These are phyloP conservation scores for Isaurus tuberculatus DNA, from an alignment of 92 coral and sea anemone species.

Conservation along the genomic window DNA sequence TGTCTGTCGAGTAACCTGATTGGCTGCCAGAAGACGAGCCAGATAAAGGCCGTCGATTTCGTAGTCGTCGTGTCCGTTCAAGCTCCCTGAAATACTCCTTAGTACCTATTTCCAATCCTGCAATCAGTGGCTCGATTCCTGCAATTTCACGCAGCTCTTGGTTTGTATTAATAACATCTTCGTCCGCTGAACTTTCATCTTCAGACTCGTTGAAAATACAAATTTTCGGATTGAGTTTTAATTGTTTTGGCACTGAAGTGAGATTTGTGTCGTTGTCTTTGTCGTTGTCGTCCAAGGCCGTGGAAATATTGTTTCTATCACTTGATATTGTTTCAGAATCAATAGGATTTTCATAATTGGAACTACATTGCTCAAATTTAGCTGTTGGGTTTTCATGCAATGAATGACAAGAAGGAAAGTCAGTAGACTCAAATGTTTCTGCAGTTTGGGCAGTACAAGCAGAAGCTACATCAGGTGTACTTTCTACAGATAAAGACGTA, in stretches of 20 bases:
- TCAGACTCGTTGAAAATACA: constrained; percentile 31
- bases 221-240: constrained; percentile 7
- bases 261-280: not conserved
- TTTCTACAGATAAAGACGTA: not conserved
- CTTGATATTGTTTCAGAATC: not conserved
- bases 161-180: constrained; percentile 15
- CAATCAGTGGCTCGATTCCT: constrained; percentile 30
- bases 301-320: not conserved
- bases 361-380: not conserved
- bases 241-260: not conserved
- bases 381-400: not conserved
- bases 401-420: not conserved
- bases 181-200: constrained; percentile 41
- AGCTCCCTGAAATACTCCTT: constrained; percentile 40
- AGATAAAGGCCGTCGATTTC: constrained; percentile 19
- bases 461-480: not conserved
- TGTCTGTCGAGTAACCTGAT: constrained; percentile 49
- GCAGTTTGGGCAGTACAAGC: not conserved
- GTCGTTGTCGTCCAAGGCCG: not conserved
- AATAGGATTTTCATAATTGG: not conserved
- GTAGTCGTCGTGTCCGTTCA: constrained; percentile 11
- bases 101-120: constrained; percentile 32
- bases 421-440: not conserved
- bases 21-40: constrained; percentile 48
- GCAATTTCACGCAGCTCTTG: constrained; percentile 29